Conservation (phyloP, 1,140 invertebrate species). For the Anoplophora glabripennis region DNA sequence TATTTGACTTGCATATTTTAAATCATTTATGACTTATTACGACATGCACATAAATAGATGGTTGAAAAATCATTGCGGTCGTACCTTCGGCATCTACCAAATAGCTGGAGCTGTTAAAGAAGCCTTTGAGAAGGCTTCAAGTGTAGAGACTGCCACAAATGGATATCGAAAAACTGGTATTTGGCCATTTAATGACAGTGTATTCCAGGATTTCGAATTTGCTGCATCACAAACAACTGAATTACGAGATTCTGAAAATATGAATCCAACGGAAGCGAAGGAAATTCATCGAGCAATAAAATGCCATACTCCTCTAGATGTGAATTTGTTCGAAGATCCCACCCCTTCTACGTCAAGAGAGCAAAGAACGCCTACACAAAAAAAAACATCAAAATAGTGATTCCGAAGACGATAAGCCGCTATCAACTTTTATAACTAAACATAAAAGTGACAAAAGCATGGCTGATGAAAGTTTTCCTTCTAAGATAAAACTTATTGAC, state of each 20-base stretch:
- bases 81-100: constrained; percentile 6
- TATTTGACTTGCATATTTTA: not conserved
- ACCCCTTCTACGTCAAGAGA: not conserved
- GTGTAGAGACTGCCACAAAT: constrained; percentile 5
- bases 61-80: constrained; percentile 4
- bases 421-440: too few species aligned
- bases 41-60: not conserved
- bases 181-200: constrained; percentile 1
- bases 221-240: constrained; percentile 20
- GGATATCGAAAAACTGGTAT: constrained; percentile 5
- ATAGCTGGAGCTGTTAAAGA: constrained; percentile 1
- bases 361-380: not conserved
- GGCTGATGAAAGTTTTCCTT: not conserved
- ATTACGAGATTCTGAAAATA: not conserved
- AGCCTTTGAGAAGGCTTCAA: constrained; percentile 2
- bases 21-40: not conserved
- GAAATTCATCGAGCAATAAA: too few species aligned
- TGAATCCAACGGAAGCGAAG: not conserved
- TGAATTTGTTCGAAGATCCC: not conserved
- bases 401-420: too few species aligned
- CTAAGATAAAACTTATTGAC: not conserved
- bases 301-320: not conserved
- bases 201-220: constrained; percentile 8
- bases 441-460: too few species aligned
- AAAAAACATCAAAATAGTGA: too few species aligned